Percentiles rank a stretch among this genome's conserved stretches.
These are phyloP conservation scores for Gymnosoma rotundatum DNA, from an alignment of 2,888 invertebrate species.

Conservation along the genomic window DNA sequence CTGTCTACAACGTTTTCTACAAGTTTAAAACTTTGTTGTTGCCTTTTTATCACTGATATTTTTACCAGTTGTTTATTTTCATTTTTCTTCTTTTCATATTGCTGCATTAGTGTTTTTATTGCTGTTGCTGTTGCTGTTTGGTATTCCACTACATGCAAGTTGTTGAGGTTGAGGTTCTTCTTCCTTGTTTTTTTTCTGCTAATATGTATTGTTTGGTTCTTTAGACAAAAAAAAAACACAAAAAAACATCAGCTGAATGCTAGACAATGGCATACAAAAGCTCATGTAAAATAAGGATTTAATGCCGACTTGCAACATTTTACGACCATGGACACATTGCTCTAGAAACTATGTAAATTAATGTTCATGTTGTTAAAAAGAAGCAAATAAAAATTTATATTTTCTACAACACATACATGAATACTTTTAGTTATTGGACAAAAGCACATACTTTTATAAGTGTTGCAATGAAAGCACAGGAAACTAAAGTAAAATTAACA, in stretches of 20 bases:
- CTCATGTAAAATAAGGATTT: constrained; percentile 71
- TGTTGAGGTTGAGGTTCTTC: constrained; percentile 47
- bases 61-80: constrained; percentile 49
- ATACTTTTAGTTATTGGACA: neutral
- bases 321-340: constrained; percentile 70
- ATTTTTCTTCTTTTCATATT: constrained; percentile 34
- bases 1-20: constrained; percentile 81
- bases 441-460: neutral
- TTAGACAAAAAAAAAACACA: neutral
- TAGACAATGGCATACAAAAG: constrained; percentile 71
- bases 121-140: constrained; percentile 35
- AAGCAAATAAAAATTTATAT: constrained; percentile 45
- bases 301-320: constrained; percentile 71
- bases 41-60: constrained; percentile 40
- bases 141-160: constrained; percentile 63
- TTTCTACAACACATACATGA: constrained; percentile 20
- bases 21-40: constrained; percentile 77
- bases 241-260: constrained; percentile 40
- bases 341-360: constrained; percentile 71
- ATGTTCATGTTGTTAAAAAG: constrained; percentile 60
- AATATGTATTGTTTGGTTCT: constrained; percentile 48
- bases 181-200: neutral
- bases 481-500: constrained; percentile 70
- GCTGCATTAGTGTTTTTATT: constrained; percentile 32
- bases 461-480: constrained; percentile 57